These are phyloP conservation scores for Steinernema hermaphroditum DNA, from an alignment of 2,888 invertebrate genomes.

Conservation along the genomic window DNA sequence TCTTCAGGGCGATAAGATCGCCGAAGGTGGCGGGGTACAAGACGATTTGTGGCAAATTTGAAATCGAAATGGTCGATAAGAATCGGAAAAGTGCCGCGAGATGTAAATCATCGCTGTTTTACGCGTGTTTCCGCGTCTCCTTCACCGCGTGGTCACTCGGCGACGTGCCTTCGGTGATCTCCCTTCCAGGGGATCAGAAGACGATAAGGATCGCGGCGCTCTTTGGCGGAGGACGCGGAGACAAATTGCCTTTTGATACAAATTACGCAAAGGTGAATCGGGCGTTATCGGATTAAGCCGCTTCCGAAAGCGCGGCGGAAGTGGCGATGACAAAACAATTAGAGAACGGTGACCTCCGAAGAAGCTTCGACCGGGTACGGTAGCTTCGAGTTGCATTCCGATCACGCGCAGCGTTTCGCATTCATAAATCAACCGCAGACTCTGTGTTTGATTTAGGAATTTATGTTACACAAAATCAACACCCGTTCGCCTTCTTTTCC, in stretches of 20 bases:
- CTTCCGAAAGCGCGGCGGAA: slow-evolving; percentile 20
- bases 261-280: slow-evolving; percentile 23
- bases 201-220: slow-evolving; percentile 25
- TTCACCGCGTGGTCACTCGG: neutral
- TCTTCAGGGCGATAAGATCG: slow-evolving; percentile 29
- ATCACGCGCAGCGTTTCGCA: neutral
- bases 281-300: slow-evolving; percentile 21
- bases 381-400: too few species aligned
- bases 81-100: slow-evolving; percentile 16
- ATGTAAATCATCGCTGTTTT: slow-evolving; percentile 21
- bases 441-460: slow-evolving; percentile 5
- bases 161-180: neutral
- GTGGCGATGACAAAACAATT: slow-evolving; percentile 15
- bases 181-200: neutral
- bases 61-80: slow-evolving; percentile 20
- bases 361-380: too few species aligned
- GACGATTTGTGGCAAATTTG: slow-evolving; percentile 28
- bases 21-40: slow-evolving; percentile 21
- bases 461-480: neutral
- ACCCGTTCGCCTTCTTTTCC: too few species aligned
- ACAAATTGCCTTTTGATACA: slow-evolving; percentile 27
- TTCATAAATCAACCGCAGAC: slow-evolving; percentile 5
- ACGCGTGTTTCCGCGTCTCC: slow-evolving; percentile 4
- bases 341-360: too few species aligned
- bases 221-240: slow-evolving; percentile 5